A percentile compares a stretch with the other conserved stretches of the same genome.
Conservation (phyloP, 2,113 vertebrate genomes). For the Phodopus roborovskii region DNA sequence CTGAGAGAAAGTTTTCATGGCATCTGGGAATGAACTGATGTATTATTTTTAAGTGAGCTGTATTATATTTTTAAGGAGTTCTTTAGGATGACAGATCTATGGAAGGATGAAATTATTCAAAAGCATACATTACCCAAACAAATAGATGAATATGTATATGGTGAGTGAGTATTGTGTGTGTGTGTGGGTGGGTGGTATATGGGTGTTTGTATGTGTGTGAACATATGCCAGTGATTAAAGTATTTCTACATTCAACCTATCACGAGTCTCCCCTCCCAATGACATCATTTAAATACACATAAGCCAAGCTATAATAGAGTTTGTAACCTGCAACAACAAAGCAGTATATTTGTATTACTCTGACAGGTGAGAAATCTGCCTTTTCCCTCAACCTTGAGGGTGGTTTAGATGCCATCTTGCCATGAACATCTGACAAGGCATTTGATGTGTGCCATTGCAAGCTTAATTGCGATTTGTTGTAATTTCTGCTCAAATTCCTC, state of each 20-base stretch:
- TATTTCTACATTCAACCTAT: slow-evolving; percentile 66
- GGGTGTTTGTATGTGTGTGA: background rate
- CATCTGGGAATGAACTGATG: slow-evolving; percentile 32
- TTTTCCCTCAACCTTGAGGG: slow-evolving; percentile 57
- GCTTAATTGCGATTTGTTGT: slow-evolving; percentile 87
- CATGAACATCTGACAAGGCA: slow-evolving; percentile 80
- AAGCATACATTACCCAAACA: background rate
- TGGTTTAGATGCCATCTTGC: slow-evolving; percentile 67
- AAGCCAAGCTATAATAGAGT: slow-evolving; percentile 59
- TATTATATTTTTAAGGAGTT: slow-evolving; percentile 8
- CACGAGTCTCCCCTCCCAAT: slow-evolving; percentile 45
- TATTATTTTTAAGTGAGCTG: slow-evolving; percentile 36
- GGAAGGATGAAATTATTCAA: background rate
- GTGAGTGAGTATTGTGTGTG: background rate
- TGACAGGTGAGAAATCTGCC: slow-evolving; percentile 71
- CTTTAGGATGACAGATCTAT: background rate
- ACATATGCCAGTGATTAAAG: slow-evolving; percentile 58
- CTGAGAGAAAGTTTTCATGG: background rate
- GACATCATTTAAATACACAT: slow-evolving; percentile 80
- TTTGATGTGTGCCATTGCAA: slow-evolving; percentile 83
- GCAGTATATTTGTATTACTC: slow-evolving; percentile 58
- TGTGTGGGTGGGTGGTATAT: background rate
- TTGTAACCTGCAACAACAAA: slow-evolving; percentile 61
- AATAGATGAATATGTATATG: background rate
- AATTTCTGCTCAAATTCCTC: slow-evolving; percentile 88